Evolutionary conservation across 2,888 invertebrate species (phyloP).

Genomic region (Ferrisia virgata): DNA sequence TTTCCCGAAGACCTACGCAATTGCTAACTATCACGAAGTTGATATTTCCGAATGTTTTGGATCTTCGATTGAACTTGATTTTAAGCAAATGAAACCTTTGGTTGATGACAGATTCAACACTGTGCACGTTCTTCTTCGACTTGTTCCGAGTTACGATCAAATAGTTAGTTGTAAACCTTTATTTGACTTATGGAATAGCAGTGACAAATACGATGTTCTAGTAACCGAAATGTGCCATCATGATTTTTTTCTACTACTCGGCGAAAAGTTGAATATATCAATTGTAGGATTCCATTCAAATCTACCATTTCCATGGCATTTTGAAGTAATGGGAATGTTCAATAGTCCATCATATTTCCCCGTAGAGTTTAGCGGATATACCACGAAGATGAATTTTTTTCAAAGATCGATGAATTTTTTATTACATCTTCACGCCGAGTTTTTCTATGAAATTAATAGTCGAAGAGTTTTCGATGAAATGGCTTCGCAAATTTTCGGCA

Average conservation of each 20-base stretch:
- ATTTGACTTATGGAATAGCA: neutral
- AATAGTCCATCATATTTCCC: conserved; percentile 39
- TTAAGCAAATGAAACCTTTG: neutral
- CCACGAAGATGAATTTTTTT: conserved; percentile 51
- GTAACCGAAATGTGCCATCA: neutral
- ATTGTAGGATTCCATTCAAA: conserved; percentile 60
- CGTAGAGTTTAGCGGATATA: conserved; percentile 26
- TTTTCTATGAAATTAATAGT: neutral
- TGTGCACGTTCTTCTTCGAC: neutral
- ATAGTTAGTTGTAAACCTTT: neutral
- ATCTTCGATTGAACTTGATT: neutral
- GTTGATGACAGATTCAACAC: neutral
- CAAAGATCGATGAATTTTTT: conserved; percentile 49
- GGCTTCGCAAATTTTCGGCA: neutral
- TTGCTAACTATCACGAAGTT: neutral
- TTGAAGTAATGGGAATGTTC: conserved; percentile 12
- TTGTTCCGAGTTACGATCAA: neutral
- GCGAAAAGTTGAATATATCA: neutral
- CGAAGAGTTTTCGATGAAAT: neutral
- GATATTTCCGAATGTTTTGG: neutral
- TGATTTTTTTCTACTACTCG: neutral
- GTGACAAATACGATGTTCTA: neutral
- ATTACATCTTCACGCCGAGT: neutral
- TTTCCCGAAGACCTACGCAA: neutral
- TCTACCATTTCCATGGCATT: conserved; percentile 63